Evolutionary conservation across 2,797 vertebrate genomes (phyloP).

Genomic region (Onychomys arenicola): DNA sequence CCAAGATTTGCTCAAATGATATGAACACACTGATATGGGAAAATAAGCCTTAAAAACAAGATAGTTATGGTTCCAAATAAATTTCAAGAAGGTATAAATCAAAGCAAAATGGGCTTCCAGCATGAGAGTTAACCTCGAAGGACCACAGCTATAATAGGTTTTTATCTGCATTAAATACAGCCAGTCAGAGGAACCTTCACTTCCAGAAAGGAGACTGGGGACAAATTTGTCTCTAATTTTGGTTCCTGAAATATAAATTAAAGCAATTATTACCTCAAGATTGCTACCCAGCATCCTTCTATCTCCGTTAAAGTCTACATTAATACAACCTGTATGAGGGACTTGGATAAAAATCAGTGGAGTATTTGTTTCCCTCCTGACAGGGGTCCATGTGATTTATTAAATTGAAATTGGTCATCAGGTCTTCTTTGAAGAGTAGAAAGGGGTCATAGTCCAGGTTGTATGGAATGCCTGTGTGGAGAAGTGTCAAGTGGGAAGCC

Average conservation of each 20-base stretch:
- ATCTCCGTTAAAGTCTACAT: slow-evolving; percentile 29
- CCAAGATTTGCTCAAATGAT: neutral
- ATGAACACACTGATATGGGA: neutral
- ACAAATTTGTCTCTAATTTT: slow-evolving; percentile 67
- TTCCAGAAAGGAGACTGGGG: slow-evolving; percentile 53
- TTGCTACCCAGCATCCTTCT: neutral
- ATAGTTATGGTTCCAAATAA: neutral
- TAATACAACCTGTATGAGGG: neutral
- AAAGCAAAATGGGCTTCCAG: neutral
- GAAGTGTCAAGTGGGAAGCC: neutral
- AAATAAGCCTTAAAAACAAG: neutral
- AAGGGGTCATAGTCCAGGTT: rapidly evolving
- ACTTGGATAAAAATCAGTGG: neutral
- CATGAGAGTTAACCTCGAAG: neutral
- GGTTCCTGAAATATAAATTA: slow-evolving; percentile 71
- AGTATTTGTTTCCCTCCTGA: neutral
- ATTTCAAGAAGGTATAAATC: slow-evolving; percentile 11
- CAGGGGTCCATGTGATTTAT: rapidly evolving
- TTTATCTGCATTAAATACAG: slow-evolving; percentile 59
- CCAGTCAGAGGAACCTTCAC: neutral
- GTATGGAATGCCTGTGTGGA: rapidly evolving
- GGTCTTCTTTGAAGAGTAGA: neutral
- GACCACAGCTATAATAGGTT: neutral
- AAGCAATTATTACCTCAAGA: slow-evolving; percentile 60
- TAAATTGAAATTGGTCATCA: neutral